Percentiles rank a stretch among this genome's conserved stretches.
These are phyloP conservation scores for Brachycybe producta DNA, from an alignment of 2,888 invertebrate genomes.

Conservation along the genomic window DNA sequence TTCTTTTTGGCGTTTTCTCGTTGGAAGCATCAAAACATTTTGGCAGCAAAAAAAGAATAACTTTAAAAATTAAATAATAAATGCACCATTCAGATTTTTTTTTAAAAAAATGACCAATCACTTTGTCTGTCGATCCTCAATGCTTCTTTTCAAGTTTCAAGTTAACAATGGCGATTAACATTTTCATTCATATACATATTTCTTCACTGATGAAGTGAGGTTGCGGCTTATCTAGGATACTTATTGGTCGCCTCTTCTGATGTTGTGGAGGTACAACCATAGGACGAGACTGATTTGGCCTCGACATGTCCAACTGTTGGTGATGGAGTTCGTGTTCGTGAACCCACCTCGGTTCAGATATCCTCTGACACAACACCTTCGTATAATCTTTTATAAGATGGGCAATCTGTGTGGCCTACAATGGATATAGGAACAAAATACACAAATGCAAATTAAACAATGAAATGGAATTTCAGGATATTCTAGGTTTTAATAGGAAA, in stretches of 20 bases:
- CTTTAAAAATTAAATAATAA: too few relatives aligned
- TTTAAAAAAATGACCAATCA: too few relatives aligned
- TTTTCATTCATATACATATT: slow-evolving; percentile 21
- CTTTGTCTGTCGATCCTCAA: too few relatives aligned
- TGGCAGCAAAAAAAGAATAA: too few relatives aligned
- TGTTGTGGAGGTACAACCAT: slow-evolving; percentile 14
- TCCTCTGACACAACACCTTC: slow-evolving; percentile 41
- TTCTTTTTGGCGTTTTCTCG: too few relatives aligned
- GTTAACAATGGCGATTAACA: too few relatives aligned
- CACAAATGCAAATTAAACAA: slow-evolving; percentile 1
- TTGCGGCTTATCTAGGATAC: slow-evolving; percentile 25
- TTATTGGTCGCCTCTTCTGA: slow-evolving; percentile 23
- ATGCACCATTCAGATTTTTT: too few relatives aligned
- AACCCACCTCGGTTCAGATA: slow-evolving; percentile 13
- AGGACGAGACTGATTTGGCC: background rate
- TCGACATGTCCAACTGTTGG: slow-evolving; percentile 13
- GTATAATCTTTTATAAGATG: slow-evolving; percentile 81
- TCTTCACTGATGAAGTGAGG: slow-evolving; percentile 24
- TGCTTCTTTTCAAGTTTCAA: too few relatives aligned
- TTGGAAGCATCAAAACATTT: too few relatives aligned
- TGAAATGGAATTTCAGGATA: too few relatives aligned
- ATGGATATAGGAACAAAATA: slow-evolving; percentile 20
- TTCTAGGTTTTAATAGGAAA: slow-evolving; percentile 19
- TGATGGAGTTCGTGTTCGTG: slow-evolving; percentile 16
- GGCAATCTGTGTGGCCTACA: slow-evolving; percentile 84